Evolutionary conservation across 2,888 invertebrate species (phyloP), one percentile per base, ranked within the genome.

Genomic region (Papilio elwesi): DNA sequence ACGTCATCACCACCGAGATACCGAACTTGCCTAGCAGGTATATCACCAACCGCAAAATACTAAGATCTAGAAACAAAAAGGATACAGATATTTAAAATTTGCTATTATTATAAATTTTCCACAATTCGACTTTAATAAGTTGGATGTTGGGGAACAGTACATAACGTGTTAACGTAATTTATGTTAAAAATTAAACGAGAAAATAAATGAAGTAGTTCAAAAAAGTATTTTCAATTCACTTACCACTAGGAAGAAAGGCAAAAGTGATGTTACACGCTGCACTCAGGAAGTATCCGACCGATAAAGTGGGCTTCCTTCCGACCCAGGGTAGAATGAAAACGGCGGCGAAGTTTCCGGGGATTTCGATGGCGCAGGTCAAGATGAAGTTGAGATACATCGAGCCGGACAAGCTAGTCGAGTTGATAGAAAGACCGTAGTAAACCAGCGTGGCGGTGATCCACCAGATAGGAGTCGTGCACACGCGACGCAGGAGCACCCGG

Each of bases 391-490:
- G 82, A 84, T 97, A 96, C 85, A 96, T 96, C 81, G 96, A 95
- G 36, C 96, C 97, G 7, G 95, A 95, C 51, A 97, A 90, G 0
- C 95, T 94, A 1, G 96, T 96, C 0, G 97, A 96, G 88, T 97
- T 97, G 75, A 97, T 92, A 15, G 96, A 96, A 26, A 97, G 89
- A 0, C 97, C 97, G 81, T 97, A 97, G 88, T 96, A 97, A 12
- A 97, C 95, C 78, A 97, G 95, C 0, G 96, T 96, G 76, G 96
- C 96, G 2, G 97, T 96, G 67, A 97, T 95, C 97, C 97, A 97
- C 91, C 96, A 97, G 78, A 97, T 94, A 11, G 96, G 96, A 48
- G 96, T 96, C 55, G 95, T 96, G 52, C 95, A 81, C 66, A 96
- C 87, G 43, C 96, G 92, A 0, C 95, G 84, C 2, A 95, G 82